Base-by-base conservation (phyloP, 2,888 invertebrate species). In the Acanthacorydalis orientalis region DNA sequence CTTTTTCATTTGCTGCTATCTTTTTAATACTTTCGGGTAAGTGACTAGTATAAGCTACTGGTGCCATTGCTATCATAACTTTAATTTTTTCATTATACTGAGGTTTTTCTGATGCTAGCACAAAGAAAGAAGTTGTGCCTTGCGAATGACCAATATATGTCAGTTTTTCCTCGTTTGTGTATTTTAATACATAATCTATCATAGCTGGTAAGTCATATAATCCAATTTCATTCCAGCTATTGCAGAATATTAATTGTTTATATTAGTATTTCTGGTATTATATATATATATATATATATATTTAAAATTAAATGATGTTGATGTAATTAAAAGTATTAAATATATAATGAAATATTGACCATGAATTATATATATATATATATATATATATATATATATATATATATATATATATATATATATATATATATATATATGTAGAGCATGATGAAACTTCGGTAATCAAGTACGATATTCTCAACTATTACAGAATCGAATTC, bases 61-160 rank as follows among this genome's bases (percentile, higher is more conserved):
- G 68, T 2, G 67, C 68, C 23, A 65, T 57, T 1, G 60, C 58
- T n/a, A 57, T 57, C 51, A 57, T 56, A 6, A 55, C 56, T 11
- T 54, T 54, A 11, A 66, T 59, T 53, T 64, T 65, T 1, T 63
- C 58, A 35, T 73, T 70, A 46, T 68, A 68, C 47, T 67, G 62
- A 0, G 68, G 67, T 41, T 55, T 57, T 47, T 59, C 60, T 0
- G 65, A 58, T 15, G 63, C 57, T 58, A 64, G 58, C 2, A 65
- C 65, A 48, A 61, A 65, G 51, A 67, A 65, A 40, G 60, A 57
- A 3, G 67, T 67, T 4, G 65, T 64, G 9, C 76, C 78, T 63
- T 78, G 75, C 4, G 74, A 77, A 56, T 78, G 77, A 1, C 77
- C 78, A 4, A 75, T 60, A 57, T 75, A 78, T 51, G 64, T 64